Evolutionary conservation across 2,888 invertebrate genomes (phyloP).

Genomic region (Antitype chi): DNA sequence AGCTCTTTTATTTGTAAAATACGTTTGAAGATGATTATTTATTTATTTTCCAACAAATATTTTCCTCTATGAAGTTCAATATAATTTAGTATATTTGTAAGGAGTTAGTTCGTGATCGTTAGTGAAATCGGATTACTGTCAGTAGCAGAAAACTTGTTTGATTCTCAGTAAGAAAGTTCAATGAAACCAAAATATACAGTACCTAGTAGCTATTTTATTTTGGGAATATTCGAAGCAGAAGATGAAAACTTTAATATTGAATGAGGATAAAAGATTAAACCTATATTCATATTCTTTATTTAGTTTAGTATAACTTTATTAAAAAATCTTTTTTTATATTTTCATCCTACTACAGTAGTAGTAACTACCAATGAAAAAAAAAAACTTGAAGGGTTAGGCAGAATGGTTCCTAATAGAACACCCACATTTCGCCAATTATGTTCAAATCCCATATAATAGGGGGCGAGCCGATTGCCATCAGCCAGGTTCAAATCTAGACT

Average conservation of each 20-base stretch:
- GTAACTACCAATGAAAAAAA: too few relatives aligned
- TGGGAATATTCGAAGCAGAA: not conserved
- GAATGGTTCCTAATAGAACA: too few relatives aligned
- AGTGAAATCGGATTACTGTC: conserved; percentile 35
- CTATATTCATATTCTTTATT: not conserved
- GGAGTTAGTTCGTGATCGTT: conserved; percentile 24
- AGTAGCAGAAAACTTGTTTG: conserved; percentile 15
- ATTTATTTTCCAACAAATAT: conserved; percentile 12
- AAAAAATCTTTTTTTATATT: not conserved
- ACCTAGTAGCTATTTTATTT: conserved; percentile 10
- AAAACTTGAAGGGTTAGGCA: too few relatives aligned
- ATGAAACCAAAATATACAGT: not conserved
- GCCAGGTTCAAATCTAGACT: too few relatives aligned
- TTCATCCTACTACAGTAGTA: too few relatives aligned
- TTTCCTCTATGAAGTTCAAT: conserved; percentile 13
- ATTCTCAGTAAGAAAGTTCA: conserved; percentile 7
- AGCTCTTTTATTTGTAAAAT: not conserved
- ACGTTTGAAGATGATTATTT: not conserved
- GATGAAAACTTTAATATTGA: not conserved
- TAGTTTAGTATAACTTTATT: not conserved
- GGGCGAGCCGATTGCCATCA: too few relatives aligned
- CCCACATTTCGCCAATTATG: too few relatives aligned
- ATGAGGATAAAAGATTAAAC: not conserved
- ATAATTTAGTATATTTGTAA: conserved; percentile 19
- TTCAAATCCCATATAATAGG: too few relatives aligned